These are phyloP conservation scores for Aleiodes sp. DNA, from an alignment of 1,140 invertebrate genomes.

Conservation along the genomic window DNA sequence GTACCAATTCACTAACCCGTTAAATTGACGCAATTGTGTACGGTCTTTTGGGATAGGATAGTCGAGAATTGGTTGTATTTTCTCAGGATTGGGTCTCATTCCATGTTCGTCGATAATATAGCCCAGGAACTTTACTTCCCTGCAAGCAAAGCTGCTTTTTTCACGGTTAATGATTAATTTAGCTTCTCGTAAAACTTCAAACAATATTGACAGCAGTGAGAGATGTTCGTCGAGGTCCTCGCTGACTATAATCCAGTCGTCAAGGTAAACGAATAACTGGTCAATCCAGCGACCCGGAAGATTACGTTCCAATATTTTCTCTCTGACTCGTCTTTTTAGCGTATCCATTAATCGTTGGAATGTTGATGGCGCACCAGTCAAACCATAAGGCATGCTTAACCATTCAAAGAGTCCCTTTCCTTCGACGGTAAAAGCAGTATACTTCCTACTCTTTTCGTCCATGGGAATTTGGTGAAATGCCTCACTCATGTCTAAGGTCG, in stretches of 20 bases:
- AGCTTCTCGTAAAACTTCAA: constrained; percentile 13
- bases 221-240: constrained; percentile 33
- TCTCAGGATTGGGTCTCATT: constrained; percentile 32
- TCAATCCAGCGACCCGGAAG: constrained; percentile 19
- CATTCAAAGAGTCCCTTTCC: constrained; percentile 58
- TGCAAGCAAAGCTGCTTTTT: constrained; percentile 31
- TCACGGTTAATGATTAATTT: constrained; percentile 22
- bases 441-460: constrained; percentile 25
- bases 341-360: constrained; percentile 28
- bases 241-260: constrained; percentile 30
- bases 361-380: constrained; percentile 27
- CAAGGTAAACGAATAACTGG: constrained; percentile 20
- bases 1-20: constrained; percentile 22
- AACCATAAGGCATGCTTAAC: constrained; percentile 54
- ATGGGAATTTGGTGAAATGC: constrained; percentile 41
- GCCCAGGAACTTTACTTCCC: constrained; percentile 45
- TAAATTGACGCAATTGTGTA: constrained; percentile 22
- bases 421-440: constrained; percentile 43
- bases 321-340: constrained; percentile 17
- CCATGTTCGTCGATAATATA: constrained; percentile 37
- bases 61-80: too few relatives aligned
- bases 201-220: not conserved
- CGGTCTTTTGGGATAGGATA: not conserved
- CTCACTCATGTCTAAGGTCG: constrained; percentile 47
- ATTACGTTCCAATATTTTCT: constrained; percentile 15